Base-by-base conservation (phyloP, 2,888 invertebrate species). In the Xestia c-nigrum region DNA sequence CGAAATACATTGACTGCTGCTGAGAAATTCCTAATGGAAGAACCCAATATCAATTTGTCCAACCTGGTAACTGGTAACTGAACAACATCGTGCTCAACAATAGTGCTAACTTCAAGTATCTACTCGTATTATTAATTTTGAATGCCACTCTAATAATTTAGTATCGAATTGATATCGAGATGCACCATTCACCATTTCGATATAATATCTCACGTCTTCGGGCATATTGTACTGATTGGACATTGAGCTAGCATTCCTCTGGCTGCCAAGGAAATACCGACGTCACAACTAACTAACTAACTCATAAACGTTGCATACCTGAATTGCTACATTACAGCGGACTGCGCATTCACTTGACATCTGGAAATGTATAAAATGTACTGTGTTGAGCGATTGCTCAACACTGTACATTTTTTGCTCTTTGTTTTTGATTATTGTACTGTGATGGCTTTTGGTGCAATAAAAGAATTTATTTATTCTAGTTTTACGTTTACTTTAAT, bases 171-270 rank as follows among this genome's bases (percentile, higher is more conserved):
- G 63, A 63, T 5, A 43, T 12, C 3, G 21, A 52, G 19, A 55
- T 64, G 21, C 63, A 57, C 5, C 3, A 63, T 47, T 12, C 47
- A 31, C 2, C 14, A 75, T 19, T 74, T 38, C 40, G 46, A 65
- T 65, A 61, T 67, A 57, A 64, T 55, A 31, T n/a, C 7, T 43
- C 63, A 21, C 46, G 31, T 46, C 21, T 16, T 31, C 24, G 40
- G 24, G 19, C 3, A 50, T 5, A 57, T 40, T 68, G 47, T 55
- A 72, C 63, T 31, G 43, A 57, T 31, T 47, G 40, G 47, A 50
- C 57, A 61, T 55, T 21, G 43, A 63, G 16, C 65, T 40, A 71
- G 24, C 47, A 83, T 83, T 83, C 80, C 83, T 43, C 55, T 19
- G 10, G 59, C 16, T 73, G n/a, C 46, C 24, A 66, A 59, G 52